Evolutionary conservation across 2,113 vertebrate species (phyloP), one percentile per base, ranked within the genome.

Genomic region (Epinephelus moara): DNA sequence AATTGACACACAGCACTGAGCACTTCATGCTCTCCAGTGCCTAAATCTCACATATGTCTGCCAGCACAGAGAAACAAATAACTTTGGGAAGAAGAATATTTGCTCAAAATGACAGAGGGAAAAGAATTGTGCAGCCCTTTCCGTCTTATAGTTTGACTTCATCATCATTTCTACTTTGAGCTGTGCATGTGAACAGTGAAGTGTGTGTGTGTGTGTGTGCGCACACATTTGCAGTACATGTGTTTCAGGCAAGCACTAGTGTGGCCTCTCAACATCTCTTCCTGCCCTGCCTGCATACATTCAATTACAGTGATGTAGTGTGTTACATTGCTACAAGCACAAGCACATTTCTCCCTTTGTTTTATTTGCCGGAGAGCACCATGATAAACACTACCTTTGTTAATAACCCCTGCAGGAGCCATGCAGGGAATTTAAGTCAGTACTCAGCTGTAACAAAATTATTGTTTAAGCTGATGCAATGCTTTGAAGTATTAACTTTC

Each of bases 301-400:
- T 88, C 88, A 87, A 80, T 91, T 91, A 91, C 88, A 75, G 69
- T 86, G 90, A 92, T 90, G 30, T 69, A 88, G 78, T 81, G 75
- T 9, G 53, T 73, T 80, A 52, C 85, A 61, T 74, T 17, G 80
- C 85, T 49, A 73, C 80, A 52, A 73, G 56, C 50, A 75, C 80
- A 81, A 82, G 62, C 75, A 74, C 80, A 81, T 60, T 86, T 73
- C 56, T 80, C 49, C 70, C 62, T 61, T 70, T 73, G 75, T 85
- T 89, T 82, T 71, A 74, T 90, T 87, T 69, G 63, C 73, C 25
- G 17, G 50, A 23, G 76, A 66, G 55, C 77, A 49, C 50, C 50
- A 23, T 86, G 82, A 91, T 77, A 87, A 93, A 94, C 86, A 70
- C 40, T 40, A 72, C 73, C 84, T 89, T 64, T 82, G 82, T 55